Evolutionary conservation across 2,888 invertebrate genomes (phyloP), one percentile per base, ranked within the genome.

Genomic region (Watsonalla binaria): DNA sequence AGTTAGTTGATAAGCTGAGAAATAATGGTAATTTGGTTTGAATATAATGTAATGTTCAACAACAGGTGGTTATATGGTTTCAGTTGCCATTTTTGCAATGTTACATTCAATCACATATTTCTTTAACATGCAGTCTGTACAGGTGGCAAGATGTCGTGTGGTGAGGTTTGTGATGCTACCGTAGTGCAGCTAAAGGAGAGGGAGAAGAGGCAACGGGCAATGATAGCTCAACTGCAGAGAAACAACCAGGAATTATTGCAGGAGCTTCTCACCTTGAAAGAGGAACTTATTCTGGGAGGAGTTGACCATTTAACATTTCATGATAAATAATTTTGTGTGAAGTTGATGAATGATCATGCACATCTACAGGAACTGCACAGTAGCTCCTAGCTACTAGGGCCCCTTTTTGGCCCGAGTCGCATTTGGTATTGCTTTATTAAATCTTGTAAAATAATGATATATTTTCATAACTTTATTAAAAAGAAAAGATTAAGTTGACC

Each of bases 1-100:
- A 89, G 61, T 63, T 90, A 51, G 61, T 66, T 47, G 87, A 90
- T 57, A 81, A 78, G 58, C 60, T 89, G 7, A 76, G 81, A 54
- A 78, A 66, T 60, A 89, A 83, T 77, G 81, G 90, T 89, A 71
- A 71, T 68, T 57, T 37, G 48, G 34, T 46, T 35, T 24, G 49
- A 48, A 15, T 37, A 24, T 2, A 4, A 2, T 24, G n/a, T n/a
- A n/a, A n/a, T 24, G 2, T 24, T 24, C 24, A 24, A 2, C 24
- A 24, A 24, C 24, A 24, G 24, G 24, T 24, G 24, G 24, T 24
- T 2, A 2, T 24, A 24, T 24, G 24, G 24, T 24, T 24, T 47
- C 33, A 34, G 0, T 11, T 47, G 7, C 5, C 9, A 15, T 5
- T 0, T 8, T 24, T 14, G 24, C 6, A 14, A 24, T 7, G 9